phyloP scores from a whole-genome alignment of 2,888 invertebrate genomes.

The Cephus runcator region DNA sequence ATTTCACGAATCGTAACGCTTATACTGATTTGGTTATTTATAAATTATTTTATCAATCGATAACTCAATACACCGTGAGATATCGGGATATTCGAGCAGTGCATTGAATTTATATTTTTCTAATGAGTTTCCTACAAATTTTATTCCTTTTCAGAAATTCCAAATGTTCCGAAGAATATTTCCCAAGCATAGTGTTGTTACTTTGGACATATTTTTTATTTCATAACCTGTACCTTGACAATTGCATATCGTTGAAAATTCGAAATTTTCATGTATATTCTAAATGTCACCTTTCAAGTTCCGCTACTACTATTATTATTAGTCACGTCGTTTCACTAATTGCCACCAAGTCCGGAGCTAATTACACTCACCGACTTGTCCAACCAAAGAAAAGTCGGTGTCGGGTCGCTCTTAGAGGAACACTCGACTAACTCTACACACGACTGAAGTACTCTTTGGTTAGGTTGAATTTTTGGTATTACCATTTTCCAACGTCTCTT shows the following conservation, averaged over 20 bases:
- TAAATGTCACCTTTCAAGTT: background rate
- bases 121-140: background rate
- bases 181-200: background rate
- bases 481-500: background rate
- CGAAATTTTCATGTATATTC: background rate
- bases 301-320: background rate
- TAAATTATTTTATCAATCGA: background rate
- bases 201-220: background rate
- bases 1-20: background rate
- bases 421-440: background rate
- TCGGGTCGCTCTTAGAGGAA: background rate
- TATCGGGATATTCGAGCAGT: background rate
- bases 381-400: background rate
- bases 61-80: background rate
- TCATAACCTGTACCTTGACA: background rate
- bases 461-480: background rate
- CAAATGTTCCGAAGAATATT: background rate
- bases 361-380: background rate
- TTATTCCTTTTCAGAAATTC: background rate
- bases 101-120: background rate
- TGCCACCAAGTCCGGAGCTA: background rate
- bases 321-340: background rate
- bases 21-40: background rate
- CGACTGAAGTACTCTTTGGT: background rate
- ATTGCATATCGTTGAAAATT: background rate